Conservation (phyloP, 2,888 invertebrate genomes). For the Nineta flava region DNA sequence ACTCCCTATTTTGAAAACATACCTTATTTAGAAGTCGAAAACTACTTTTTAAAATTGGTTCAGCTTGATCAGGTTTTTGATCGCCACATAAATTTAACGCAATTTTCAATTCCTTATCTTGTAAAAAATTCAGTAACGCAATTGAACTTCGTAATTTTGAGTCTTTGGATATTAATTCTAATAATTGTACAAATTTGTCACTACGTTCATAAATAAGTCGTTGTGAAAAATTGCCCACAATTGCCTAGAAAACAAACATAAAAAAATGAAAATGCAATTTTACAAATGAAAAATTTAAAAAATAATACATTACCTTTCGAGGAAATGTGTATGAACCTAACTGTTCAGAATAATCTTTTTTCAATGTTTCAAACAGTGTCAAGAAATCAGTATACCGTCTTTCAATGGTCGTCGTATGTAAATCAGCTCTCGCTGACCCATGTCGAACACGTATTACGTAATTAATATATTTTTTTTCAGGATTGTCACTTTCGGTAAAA, state of each 20-base stretch:
- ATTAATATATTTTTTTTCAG: constrained; percentile 51
- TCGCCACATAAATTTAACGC: constrained; percentile 41
- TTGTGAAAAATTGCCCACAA: constrained; percentile 55
- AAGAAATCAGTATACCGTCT: constrained; percentile 58
- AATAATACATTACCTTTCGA: constrained; percentile 36
- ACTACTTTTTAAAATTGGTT: constrained; percentile 46
- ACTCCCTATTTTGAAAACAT: constrained; percentile 12
- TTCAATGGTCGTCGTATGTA: constrained; percentile 41
- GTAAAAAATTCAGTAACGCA: constrained; percentile 44
- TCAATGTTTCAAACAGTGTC: constrained; percentile 43
- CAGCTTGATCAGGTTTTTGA: constrained; percentile 40
- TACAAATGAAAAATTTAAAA: neutral
- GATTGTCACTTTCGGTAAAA: constrained; percentile 35
- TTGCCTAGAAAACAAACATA: constrained; percentile 27
- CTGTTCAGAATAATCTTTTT: constrained; percentile 37
- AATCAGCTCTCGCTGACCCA: constrained; percentile 37
- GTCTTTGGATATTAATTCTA: constrained; percentile 38
- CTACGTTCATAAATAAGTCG: constrained; percentile 47
- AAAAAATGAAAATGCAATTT: neutral
- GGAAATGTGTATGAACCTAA: constrained; percentile 43
- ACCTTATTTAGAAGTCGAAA: constrained; percentile 48
- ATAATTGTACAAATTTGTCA: constrained; percentile 43
- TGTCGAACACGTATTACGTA: constrained; percentile 50
- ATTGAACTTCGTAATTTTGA: constrained; percentile 39
- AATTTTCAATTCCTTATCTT: constrained; percentile 43